Conservation (phyloP, 2,797 vertebrate genomes). For the Diplodus puntazzo region DNA sequence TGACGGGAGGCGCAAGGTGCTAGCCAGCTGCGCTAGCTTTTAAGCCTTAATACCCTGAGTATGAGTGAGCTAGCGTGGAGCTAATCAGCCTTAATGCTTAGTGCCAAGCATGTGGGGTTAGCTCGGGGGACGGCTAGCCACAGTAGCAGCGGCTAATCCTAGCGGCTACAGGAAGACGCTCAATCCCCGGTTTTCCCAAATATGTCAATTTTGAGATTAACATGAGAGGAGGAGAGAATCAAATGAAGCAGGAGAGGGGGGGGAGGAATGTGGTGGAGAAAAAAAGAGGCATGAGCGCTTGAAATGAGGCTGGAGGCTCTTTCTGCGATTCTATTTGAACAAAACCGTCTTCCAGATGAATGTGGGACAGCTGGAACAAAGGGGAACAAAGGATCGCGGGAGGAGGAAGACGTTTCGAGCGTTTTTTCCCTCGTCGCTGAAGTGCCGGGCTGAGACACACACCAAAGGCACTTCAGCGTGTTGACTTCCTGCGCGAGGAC, state of each 20-base stretch:
- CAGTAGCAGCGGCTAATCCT: conserved; percentile 65
- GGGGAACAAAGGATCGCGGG: background rate
- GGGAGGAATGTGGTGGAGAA: too few relatives aligned
- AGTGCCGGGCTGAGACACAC: conserved; percentile 19
- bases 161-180: conserved; percentile 35
- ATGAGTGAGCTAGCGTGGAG: conserved; percentile 61
- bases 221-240: conserved; percentile 32
- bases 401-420: background rate
- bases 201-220: conserved; percentile 71
- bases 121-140: conserved; percentile 57
- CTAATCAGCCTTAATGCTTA: conserved; percentile 76
- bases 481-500: conserved; percentile 34
- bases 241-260: conserved; percentile 6
- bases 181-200: conserved; percentile 59
- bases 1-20: conserved; percentile 52
- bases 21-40: conserved; percentile 64
- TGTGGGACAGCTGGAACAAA: too few relatives aligned
- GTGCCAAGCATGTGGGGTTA: conserved; percentile 61
- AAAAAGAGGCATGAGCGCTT: too few relatives aligned
- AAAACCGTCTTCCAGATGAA: background rate
- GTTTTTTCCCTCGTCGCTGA: background rate
- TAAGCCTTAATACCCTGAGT: conserved; percentile 71
- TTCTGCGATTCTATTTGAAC: background rate
- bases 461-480: background rate
- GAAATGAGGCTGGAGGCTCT: background rate